A percentile compares a stretch with the other conserved stretches of the same genome.
phyloP scores from a whole-genome alignment of 1,140 invertebrate genomes.

The Heliconius melpomene region DNA sequence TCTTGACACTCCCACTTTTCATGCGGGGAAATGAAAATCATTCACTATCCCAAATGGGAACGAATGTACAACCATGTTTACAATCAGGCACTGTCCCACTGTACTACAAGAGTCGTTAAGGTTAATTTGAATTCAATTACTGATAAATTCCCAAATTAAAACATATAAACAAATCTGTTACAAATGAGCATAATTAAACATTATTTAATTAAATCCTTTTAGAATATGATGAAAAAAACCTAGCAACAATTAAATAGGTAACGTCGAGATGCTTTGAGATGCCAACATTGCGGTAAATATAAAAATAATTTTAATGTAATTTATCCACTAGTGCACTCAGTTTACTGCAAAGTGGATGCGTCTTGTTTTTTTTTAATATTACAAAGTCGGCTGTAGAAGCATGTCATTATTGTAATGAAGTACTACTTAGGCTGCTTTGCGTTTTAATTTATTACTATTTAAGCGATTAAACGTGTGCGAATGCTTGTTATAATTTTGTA shows the following conservation, averaged over 20 bases:
- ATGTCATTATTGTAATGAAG: constrained; percentile 3
- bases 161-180: too few species aligned
- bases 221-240: background rate
- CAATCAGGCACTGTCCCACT: too few species aligned
- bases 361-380: constrained; percentile 6
- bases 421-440: background rate
- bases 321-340: constrained; percentile 2
- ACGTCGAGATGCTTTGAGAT: background rate
- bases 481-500: background rate
- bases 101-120: too few species aligned
- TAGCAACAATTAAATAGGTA: background rate
- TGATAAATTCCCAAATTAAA: too few species aligned
- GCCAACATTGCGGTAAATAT: constrained; percentile 7
- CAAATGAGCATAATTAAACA: too few species aligned
- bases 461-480: background rate
- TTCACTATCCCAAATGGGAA: too few species aligned
- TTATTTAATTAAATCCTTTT: background rate
- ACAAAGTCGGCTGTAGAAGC: background rate
- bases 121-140: too few species aligned
- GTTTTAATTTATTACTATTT: background rate
- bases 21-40: too few species aligned
- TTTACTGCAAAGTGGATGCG: background rate
- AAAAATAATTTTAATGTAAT: constrained; percentile 7
- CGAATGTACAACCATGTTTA: too few species aligned
- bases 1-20: too few species aligned